Evolutionary conservation across 2,888 invertebrate species (phyloP), one percentile per base, ranked within the genome.

Genomic region (Mesorhabditis spiculigera): DNA sequence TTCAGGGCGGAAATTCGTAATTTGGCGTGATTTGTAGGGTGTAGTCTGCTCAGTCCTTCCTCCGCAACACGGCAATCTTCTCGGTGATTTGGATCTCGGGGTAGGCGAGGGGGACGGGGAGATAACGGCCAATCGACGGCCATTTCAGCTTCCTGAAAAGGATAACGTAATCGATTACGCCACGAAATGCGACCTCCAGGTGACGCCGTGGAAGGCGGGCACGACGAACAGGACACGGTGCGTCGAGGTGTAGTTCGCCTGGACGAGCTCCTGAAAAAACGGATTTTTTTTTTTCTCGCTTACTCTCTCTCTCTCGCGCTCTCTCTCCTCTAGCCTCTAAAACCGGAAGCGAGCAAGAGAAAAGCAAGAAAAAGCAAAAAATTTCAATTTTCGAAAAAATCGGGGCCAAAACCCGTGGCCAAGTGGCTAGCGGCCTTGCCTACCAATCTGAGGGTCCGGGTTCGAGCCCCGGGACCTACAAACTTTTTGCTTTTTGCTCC

Each of bases 41-140:
- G 58, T 13, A 50, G n/a, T 50, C n/a, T 50, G 58, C 8, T 50
- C 58, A 75, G 8, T 74, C 63, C 10, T 45, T 62, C 61, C 71
- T 81, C 68, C 75, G 78, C 66, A 82, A 62, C 8, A 79, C 80
- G 4, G 72, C 76, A 10, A 81, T 75, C 64, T 78, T 78, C 50
- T 82, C 78, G 58, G 71, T 73, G 63, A 78, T 76, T 6, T 74
- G 62, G 6, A 82, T 67, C 42, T 73, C 69, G n/a, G 82, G 82
- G 68, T 72, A 79, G 63, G 69, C 65, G 70, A 71, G 80, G 0
- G 82, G 80, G 68, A 81, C 79, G 13, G 16, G 41, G 43, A 68
- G 63, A 67, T 73, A 67, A 42, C 8, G n/a, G 43, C 8, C 44
- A 45, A 16, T 66, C 5, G 45, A 66, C 16, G 8, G 43, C 5